Conservation (phyloP, 2,797 vertebrate genomes). For the Benthosema pterotum region DNA sequence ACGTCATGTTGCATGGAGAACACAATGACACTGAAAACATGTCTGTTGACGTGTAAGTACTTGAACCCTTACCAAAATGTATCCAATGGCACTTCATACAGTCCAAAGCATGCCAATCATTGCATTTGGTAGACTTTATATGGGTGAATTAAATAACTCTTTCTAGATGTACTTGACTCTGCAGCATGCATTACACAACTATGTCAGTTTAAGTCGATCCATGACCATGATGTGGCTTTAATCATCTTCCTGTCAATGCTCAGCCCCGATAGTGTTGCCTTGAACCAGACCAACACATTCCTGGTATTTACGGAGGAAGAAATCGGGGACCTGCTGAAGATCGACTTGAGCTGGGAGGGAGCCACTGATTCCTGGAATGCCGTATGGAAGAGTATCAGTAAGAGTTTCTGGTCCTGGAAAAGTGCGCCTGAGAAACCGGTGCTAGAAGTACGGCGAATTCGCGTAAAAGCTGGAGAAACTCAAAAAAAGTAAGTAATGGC, state of each 20-base stretch:
- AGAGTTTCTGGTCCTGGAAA: conserved; percentile 72
- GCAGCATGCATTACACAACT: no score
- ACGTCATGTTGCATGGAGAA: conserved; percentile 85
- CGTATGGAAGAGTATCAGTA: conserved; percentile 83
- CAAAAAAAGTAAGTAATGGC: conserved; percentile 85
- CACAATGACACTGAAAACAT: conserved; percentile 80
- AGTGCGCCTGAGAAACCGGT: conserved; percentile 55
- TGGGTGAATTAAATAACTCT: no score
- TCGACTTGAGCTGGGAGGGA: conserved; percentile 89
- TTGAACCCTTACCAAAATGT: no score
- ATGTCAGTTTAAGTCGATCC: no score
- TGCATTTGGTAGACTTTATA: no score
- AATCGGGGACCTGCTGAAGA: conserved; percentile 90
- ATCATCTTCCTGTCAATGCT: neutral
- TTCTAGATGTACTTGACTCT: no score
- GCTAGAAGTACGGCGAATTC: conserved; percentile 87
- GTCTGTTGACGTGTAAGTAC: conserved; percentile 87
- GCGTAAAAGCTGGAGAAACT: conserved; percentile 93
- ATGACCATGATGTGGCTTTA: neutral
- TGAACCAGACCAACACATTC: conserved; percentile 94
- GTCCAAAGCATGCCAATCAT: no score
- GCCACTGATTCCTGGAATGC: conserved; percentile 79
- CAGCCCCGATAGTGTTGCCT: conserved; percentile 80
- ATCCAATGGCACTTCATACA: no score
- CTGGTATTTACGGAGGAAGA: conserved; percentile 92